Conservation (phyloP, 1,140 invertebrate species). For the Drosophila burlai region DNA sequence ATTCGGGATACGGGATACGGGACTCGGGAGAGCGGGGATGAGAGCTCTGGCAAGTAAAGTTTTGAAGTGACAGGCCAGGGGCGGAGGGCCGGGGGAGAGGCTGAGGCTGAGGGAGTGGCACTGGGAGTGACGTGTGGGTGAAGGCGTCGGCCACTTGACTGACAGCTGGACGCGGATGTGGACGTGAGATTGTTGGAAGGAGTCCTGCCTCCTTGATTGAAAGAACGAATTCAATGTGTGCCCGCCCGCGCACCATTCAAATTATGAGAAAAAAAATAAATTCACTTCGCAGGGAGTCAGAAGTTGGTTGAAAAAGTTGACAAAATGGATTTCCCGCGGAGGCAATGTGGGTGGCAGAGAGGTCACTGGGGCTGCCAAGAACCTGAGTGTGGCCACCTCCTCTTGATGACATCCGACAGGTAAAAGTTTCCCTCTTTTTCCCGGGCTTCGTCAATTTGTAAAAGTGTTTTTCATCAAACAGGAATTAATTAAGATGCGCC, state of each 20-base stretch:
- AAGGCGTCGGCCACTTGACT: slow-evolving; percentile 71
- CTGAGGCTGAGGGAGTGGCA: slow-evolving; percentile 22
- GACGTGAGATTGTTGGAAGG: slow-evolving; percentile 58
- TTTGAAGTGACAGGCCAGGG: slow-evolving; percentile 71
- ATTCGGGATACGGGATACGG: neutral
- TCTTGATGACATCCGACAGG: slow-evolving; percentile 56
- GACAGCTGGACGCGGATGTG: slow-evolving; percentile 76
- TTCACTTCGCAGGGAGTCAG: slow-evolving; percentile 32
- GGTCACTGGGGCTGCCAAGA: slow-evolving; percentile 58
- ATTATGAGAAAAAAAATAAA: slow-evolving; percentile 79
- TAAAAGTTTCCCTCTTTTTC: slow-evolving; percentile 67
- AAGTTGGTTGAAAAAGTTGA: slow-evolving; percentile 74
- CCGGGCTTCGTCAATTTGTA: slow-evolving; percentile 76
- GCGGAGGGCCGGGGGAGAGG: neutral
- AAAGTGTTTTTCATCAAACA: slow-evolving; percentile 82
- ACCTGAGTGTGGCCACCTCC: slow-evolving; percentile 12
- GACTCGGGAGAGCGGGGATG: slow-evolving; percentile 30
- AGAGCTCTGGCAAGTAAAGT: slow-evolving; percentile 64
- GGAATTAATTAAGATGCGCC: slow-evolving; percentile 81
- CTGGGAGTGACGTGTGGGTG: slow-evolving; percentile 65
- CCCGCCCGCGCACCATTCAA: slow-evolving; percentile 32
- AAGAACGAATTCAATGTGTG: slow-evolving; percentile 78
- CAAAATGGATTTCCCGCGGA: slow-evolving; percentile 67
- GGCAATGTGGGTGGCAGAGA: neutral
- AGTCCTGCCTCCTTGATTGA: slow-evolving; percentile 70